phyloP scores from a whole-genome alignment of 2,113 vertebrate species.

The Xenotilapia longispinis region DNA sequence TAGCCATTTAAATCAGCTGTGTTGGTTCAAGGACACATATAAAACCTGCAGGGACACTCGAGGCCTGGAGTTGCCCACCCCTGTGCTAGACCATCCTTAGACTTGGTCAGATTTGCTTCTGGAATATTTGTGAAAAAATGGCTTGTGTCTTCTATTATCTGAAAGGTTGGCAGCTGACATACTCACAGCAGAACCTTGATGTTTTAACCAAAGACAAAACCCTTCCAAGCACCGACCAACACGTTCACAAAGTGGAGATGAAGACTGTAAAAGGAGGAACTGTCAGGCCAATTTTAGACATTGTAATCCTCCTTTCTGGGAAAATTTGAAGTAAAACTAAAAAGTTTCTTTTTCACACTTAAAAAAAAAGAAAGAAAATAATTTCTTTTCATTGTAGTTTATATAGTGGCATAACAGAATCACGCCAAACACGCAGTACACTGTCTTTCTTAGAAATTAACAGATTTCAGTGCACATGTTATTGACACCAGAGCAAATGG shows the following conservation, averaged over 20 bases:
- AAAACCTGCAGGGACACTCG: background rate
- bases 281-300: background rate
- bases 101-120: background rate
- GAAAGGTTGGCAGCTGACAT: background rate
- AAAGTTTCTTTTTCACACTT: background rate
- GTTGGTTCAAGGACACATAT: background rate
- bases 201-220: background rate
- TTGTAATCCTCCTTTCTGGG: background rate
- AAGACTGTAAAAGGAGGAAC: background rate
- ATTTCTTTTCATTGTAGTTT: background rate
- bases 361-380: background rate
- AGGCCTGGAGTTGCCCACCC: background rate
- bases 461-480: background rate
- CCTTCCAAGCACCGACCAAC: background rate
- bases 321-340: background rate
- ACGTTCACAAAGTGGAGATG: background rate
- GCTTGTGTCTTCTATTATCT: background rate
- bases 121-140: background rate
- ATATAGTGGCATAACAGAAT: background rate
- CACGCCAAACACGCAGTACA: background rate
- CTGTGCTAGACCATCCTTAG: background rate
- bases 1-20: background rate
- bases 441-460: background rate
- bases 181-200: background rate
- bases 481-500: background rate